phyloP scores from a whole-genome alignment of 1,140 invertebrate species.

The Drosophila serrata region DNA sequence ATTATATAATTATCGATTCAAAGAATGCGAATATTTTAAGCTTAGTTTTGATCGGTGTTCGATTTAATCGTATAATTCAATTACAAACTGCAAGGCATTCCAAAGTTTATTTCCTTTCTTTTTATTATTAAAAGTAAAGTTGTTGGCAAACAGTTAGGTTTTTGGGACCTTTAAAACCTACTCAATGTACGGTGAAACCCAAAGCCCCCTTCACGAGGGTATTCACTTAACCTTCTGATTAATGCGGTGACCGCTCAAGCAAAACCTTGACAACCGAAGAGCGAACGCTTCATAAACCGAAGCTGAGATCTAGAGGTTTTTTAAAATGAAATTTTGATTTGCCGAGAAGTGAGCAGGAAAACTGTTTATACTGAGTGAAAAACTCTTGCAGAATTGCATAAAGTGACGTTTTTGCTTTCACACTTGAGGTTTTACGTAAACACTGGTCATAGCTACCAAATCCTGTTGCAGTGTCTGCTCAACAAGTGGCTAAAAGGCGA shows the following conservation, averaged over 20 bases:
- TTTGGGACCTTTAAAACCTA: not conserved
- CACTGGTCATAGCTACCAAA: slow-evolving; percentile 39
- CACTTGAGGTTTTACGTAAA: slow-evolving; percentile 59
- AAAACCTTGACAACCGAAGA: slow-evolving; percentile 59
- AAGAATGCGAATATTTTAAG: too few species aligned
- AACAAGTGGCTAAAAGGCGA: slow-evolving; percentile 22
- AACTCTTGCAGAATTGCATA: slow-evolving; percentile 14
- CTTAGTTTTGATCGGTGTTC: too few species aligned
- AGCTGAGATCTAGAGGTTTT: slow-evolving; percentile 30
- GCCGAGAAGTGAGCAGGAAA: not conserved
- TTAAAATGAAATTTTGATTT: slow-evolving; percentile 7
- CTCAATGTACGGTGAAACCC: slow-evolving; percentile 1
- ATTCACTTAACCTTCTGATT: slow-evolving; percentile 61
- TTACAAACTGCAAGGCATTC: too few species aligned
- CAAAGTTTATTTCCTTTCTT: not conserved
- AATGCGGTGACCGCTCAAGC: slow-evolving; percentile 55
- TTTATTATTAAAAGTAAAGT: not conserved
- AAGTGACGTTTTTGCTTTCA: slow-evolving; percentile 13
- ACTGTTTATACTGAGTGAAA: not conserved
- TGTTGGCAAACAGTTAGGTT: too few species aligned
- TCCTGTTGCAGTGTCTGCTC: slow-evolving; percentile 37
- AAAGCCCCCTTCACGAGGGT: slow-evolving; percentile 1
- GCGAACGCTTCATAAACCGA: slow-evolving; percentile 13
- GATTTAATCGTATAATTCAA: too few species aligned
- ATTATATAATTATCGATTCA: too few species aligned